Evolutionary conservation across 2,888 invertebrate species (phyloP).

Genomic region (Ferdinandea cuprea): DNA sequence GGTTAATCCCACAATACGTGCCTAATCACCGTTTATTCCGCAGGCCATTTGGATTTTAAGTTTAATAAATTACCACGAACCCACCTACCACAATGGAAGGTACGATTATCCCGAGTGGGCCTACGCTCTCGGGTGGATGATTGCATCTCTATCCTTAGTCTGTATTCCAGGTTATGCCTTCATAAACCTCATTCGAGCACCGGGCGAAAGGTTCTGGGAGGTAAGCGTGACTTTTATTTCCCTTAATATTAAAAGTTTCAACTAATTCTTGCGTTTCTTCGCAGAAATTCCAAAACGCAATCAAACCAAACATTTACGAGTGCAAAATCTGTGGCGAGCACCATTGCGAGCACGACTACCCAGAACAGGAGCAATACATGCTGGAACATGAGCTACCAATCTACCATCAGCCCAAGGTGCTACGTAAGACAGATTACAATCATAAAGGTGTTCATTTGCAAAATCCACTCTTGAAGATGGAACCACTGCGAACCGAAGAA

Average conservation of each 20-base stretch:
- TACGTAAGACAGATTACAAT: slow-evolving; percentile 27
- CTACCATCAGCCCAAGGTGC: slow-evolving; percentile 51
- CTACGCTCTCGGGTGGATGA: slow-evolving; percentile 92
- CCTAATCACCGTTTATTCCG: slow-evolving; percentile 56
- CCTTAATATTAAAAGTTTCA: neutral
- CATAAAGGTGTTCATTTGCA: slow-evolving; percentile 37
- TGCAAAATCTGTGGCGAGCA: slow-evolving; percentile 89
- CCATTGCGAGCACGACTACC: slow-evolving; percentile 88
- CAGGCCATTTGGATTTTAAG: slow-evolving; percentile 94
- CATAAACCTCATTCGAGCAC: slow-evolving; percentile 87
- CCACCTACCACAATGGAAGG: slow-evolving; percentile 91
- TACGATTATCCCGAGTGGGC: slow-evolving; percentile 93
- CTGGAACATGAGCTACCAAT: slow-evolving; percentile 81
- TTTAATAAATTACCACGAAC: slow-evolving; percentile 93
- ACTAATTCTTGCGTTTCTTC: neutral
- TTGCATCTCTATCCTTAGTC: slow-evolving; percentile 91
- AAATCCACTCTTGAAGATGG: slow-evolving; percentile 45
- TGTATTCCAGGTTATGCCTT: slow-evolving; percentile 94
- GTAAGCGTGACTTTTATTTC: slow-evolving; percentile 83
- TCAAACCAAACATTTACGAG: slow-evolving; percentile 90
- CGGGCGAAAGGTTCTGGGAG: slow-evolving; percentile 89
- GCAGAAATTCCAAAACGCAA: slow-evolving; percentile 90
- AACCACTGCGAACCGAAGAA: slow-evolving; percentile 16
- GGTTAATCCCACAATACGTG: neutral
- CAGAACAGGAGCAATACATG: slow-evolving; percentile 84